Base-by-base conservation (phyloP, 64 coral and sea anemone genomes). In the Astreopora myriophthalma region DNA sequence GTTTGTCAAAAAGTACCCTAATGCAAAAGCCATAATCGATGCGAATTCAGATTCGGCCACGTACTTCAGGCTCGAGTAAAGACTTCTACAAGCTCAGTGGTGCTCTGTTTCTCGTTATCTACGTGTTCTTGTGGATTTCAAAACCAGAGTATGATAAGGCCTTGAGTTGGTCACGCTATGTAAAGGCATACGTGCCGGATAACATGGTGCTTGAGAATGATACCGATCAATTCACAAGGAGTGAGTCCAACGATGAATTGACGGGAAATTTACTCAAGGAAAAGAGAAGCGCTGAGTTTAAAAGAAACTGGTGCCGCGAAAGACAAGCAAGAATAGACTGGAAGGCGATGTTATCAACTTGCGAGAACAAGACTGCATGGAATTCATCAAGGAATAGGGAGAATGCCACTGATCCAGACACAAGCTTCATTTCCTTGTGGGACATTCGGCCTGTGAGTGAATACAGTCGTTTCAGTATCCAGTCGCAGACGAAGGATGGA, bases 381-480 rank as follows among this genome's bases (percentile, higher is more conserved):
- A 31, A 62, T 42, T 26, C 20, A 3, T 51, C 76, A 84, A 69
- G 19, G 22, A 64, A 75, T 4, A 48, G 29, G 48, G 29, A 76
- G 14, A 44, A 66, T 44, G 13, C 69, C 13, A 92, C 90, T 44
- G 82, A 86, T n/a, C 33, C 90, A 1, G 19, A 67, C 23, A 65
- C 55, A 0, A 92, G 90, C 40, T 75, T 65, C 42, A 73, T 92
- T 6, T 87, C 85, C 30, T 48, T 71, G 7, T 92, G 90, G 90
- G 81, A 92, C 57, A 75, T 92, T 2, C 73, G 39, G 3, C 80
- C 90, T 16, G 90, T 73, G 2, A 71, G 90, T 6, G 68, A 86
- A 70, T 92, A 85, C 20, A 86, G 80, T 48, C 90, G 81, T 12
- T 92, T 92, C 68, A 85, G 70, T n/a, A 92, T 92, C 40, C 90